Evolutionary conservation across 1,140 invertebrate genomes (phyloP).

Genomic region (Phenacoccus solenopsis): DNA sequence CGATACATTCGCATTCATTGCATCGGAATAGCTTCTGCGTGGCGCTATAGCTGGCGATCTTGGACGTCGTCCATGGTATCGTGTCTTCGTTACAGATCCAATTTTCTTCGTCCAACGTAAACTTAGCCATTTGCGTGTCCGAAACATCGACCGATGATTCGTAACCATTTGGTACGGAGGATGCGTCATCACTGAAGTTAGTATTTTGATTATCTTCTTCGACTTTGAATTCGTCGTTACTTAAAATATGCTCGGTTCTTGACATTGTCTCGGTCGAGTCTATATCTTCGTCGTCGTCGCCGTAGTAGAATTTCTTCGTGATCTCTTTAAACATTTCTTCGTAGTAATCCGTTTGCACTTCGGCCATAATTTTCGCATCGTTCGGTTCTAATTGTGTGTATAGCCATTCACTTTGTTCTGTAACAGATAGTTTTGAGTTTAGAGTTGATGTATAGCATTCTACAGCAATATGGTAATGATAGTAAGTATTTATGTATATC

Average conservation of each 20-base stretch:
- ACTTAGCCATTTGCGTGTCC: constrained; percentile 28
- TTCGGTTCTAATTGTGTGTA: background rate
- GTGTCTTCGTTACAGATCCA: constrained; percentile 54
- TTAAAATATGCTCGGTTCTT: constrained; percentile 44
- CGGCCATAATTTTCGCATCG: constrained; percentile 20
- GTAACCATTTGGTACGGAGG: constrained; percentile 6
- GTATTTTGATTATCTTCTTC: constrained; percentile 21
- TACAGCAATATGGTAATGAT: too few relatives aligned
- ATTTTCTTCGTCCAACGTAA: constrained; percentile 42
- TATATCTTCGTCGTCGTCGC: constrained; percentile 46
- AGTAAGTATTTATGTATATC: too few relatives aligned
- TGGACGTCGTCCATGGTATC: constrained; percentile 53
- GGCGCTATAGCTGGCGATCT: constrained; percentile 57
- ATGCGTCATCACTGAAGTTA: background rate
- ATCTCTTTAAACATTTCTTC: constrained; percentile 77
- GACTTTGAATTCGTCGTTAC: constrained; percentile 31
- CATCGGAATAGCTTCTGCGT: constrained; percentile 58
- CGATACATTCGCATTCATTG: constrained; percentile 62
- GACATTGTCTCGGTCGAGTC: constrained; percentile 51
- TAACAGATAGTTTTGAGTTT: background rate
- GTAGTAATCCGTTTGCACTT: constrained; percentile 42
- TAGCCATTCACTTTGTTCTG: constrained; percentile 4
- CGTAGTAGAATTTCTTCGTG: constrained; percentile 75
- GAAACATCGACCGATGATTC: background rate
- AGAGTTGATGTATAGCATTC: too few relatives aligned